These are phyloP conservation scores for Choristoneura fumiferana DNA, from an alignment of 1,140 invertebrate genomes.

Conservation along the genomic window DNA sequence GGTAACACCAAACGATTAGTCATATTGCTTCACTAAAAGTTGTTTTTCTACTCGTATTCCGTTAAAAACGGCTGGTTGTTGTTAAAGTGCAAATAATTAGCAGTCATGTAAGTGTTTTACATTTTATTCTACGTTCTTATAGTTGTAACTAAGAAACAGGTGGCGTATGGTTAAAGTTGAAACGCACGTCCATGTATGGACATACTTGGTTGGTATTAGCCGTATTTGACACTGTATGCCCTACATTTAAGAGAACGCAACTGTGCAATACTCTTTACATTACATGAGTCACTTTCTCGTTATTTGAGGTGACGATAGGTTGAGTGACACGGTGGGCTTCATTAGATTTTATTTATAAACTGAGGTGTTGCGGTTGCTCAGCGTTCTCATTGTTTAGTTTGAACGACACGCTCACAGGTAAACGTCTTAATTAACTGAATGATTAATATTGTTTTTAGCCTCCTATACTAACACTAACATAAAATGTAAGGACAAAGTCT, in stretches of 20 bases:
- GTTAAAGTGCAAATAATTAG: not conserved
- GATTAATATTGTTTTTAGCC: too few species aligned
- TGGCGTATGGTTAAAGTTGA: conserved; percentile 31
- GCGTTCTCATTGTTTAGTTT: conserved; percentile 1
- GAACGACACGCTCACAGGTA: not conserved
- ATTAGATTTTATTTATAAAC: conserved; percentile 38
- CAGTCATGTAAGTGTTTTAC: not conserved
- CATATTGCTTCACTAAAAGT: conserved; percentile 8
- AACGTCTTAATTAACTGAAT: not conserved
- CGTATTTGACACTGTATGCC: conserved; percentile 30
- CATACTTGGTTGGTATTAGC: conserved; percentile 27
- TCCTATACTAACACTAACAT: too few species aligned
- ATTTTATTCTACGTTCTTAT: not conserved
- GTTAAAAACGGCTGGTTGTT: conserved; percentile 9
- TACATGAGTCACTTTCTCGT: conserved; percentile 37
- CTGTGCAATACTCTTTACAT: conserved; percentile 26
- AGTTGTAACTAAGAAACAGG: conserved; percentile 24
- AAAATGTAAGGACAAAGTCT: too few species aligned
- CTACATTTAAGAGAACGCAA: conserved; percentile 36
- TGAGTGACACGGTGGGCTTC: conserved; percentile 25
- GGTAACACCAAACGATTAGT: conserved; percentile 9
- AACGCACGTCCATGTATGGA: conserved; percentile 33
- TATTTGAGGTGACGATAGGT: conserved; percentile 31
- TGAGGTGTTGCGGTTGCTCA: conserved; percentile 1
- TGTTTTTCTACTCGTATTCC: conserved; percentile 1